phyloP scores from a whole-genome alignment of 2,113 vertebrate genomes.

The Phyllostomus hastatus region DNA sequence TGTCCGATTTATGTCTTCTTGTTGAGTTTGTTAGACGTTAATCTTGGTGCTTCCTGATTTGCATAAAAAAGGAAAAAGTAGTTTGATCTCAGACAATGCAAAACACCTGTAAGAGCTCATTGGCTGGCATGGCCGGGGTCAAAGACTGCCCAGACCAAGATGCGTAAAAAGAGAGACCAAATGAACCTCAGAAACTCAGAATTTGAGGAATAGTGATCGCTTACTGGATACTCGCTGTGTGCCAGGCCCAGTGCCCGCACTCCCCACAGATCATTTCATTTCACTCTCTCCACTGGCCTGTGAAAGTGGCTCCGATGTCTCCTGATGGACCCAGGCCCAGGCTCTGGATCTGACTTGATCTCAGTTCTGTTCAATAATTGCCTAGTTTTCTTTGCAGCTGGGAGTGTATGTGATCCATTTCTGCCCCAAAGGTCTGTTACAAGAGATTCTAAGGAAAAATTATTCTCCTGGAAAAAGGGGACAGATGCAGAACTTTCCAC shows the following conservation, averaged over 20 bases:
- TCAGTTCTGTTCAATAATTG: neutral
- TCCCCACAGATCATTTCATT: neutral
- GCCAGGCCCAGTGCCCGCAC: neutral
- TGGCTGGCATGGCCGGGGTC: neutral
- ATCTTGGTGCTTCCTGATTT: neutral
- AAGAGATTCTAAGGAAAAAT: neutral
- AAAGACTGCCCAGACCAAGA: neutral
- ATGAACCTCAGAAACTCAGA: neutral
- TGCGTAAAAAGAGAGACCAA: neutral
- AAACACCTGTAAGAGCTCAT: neutral
- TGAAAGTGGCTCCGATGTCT: neutral
- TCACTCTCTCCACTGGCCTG: neutral
- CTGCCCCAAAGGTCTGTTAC: neutral
- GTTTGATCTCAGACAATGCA: neutral
- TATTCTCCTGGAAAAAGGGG: neutral
- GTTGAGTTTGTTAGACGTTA: neutral
- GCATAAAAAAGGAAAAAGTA: neutral
- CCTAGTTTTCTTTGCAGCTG: neutral
- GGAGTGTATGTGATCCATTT: neutral
- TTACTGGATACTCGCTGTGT: rapidly evolving
- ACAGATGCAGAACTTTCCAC: neutral
- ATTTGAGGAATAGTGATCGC: too few relatives aligned
- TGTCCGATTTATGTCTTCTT: neutral
- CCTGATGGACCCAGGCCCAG: neutral
- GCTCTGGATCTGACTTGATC: neutral